Evolutionary conservation across 2,888 invertebrate genomes (phyloP), one percentile per base, ranked within the genome.

Genomic region (Leptinotarsa rubiginosa): DNA sequence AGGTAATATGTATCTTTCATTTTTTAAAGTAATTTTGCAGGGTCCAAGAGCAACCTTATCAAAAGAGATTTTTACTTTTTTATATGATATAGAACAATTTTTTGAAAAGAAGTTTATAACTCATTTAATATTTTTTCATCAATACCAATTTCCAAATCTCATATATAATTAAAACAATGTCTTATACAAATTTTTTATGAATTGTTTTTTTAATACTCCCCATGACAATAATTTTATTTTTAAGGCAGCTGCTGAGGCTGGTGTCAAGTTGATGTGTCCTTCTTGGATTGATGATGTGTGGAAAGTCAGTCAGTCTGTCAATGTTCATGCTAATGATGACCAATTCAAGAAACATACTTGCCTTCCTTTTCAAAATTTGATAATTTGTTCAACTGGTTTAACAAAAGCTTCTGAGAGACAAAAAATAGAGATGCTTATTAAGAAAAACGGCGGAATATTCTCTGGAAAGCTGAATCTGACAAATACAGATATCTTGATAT

Each of bases 241-340:
- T 15, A 84, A 94, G 93, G 92, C 92, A 87, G 95, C 96, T 18
- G 89, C 91, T 41, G 91, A 92, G 83, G 89, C 89, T 81, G 91
- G 91, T 69, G 91, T 94, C 74, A 92, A 93, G 47, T 90, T 97
- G 13, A 94, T 97, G 93, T 90, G 91, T 4, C 90, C 92, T 12
- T 90, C 91, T 18, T 98, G 97, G 97, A 89, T 98, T 0, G 89
- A 92, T 50, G 92, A 91, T 0, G 93, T 97, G 0, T 98, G 97
- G 97, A 89, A 93, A 16, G 89, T 89, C 2, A 94, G 94, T 70
- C 89, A 92, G 62, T 88, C 86, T 0, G 88, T 90, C 69, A 92
- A 91, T 80, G 87, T 94, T 0, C 89, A 88, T 65, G 94, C 93
- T 0, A 89, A 90, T 0, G 93, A 94, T 77, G 77, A 88, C 0